These are phyloP conservation scores for Polylopha cassiicola DNA, from an alignment of 2,888 invertebrate genomes.

Conservation along the genomic window DNA sequence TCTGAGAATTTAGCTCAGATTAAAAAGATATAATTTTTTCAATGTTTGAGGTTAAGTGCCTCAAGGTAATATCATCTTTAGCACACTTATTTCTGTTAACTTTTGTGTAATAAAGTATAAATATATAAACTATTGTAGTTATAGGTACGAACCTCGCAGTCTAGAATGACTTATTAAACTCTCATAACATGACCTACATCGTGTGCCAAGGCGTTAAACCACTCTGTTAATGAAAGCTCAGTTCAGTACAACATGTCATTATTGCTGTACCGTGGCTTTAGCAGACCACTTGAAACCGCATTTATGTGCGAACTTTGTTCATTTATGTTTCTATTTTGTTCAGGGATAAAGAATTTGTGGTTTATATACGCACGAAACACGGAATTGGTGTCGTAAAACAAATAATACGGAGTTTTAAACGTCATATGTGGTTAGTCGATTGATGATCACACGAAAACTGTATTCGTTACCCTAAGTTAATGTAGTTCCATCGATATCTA, in stretches of 20 bases:
- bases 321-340: conserved; percentile 37
- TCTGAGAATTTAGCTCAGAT: no score
- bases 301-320: conserved; percentile 41
- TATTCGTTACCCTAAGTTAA: no score
- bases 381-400: conserved; percentile 3
- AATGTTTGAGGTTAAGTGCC: no score
- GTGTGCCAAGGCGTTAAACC: conserved; percentile 23
- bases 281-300: conserved; percentile 34
- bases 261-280: conserved; percentile 33
- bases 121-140: no score
- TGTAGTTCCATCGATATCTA: no score
- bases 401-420: conserved; percentile 6
- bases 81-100: no score
- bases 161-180: conserved; percentile 1
- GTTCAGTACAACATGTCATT: conserved; percentile 45
- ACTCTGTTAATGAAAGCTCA: conserved; percentile 34
- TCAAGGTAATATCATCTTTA: no score
- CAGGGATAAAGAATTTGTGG: conserved; percentile 28
- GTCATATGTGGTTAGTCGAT: neutral
- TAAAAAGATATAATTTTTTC: no score
- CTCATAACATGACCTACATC: neutral
- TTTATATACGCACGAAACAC: conserved; percentile 10
- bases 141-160: no score
- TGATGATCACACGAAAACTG: no score
- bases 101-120: no score